These are phyloP conservation scores for Fundulus diaphanus DNA, from an alignment of 2,797 vertebrate genomes.

Conservation along the genomic window DNA sequence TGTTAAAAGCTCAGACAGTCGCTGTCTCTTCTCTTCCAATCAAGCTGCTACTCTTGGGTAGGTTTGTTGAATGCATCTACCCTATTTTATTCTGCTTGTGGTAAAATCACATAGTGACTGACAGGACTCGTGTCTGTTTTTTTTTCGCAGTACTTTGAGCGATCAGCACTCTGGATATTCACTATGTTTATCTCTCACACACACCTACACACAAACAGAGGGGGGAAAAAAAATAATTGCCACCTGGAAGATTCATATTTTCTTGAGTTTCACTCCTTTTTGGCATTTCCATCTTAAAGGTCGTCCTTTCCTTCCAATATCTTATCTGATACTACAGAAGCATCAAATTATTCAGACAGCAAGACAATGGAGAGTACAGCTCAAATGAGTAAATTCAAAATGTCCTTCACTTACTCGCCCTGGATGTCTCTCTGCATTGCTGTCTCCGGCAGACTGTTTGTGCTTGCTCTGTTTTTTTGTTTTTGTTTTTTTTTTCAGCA, in stretches of 20 bases:
- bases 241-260: constrained; percentile 47
- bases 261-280: constrained; percentile 46
- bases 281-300: constrained; percentile 70
- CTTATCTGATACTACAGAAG: constrained; percentile 40
- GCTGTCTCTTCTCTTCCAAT: not conserved
- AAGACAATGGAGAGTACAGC: constrained; percentile 34
- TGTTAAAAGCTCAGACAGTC: constrained; percentile 27
- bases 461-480: not conserved
- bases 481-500: constrained; percentile 4
- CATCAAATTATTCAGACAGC: constrained; percentile 42
- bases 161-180: constrained; percentile 21
- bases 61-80: constrained; percentile 10
- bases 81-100: not conserved
- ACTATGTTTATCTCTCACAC: constrained; percentile 23
- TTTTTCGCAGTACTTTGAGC: constrained; percentile 21
- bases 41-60: not conserved
- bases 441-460: constrained; percentile 14
- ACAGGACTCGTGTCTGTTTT: constrained; percentile 21
- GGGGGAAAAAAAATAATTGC: constrained; percentile 59
- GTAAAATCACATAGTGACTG: constrained; percentile 31
- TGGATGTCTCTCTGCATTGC: constrained; percentile 5
- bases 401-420: constrained; percentile 12
- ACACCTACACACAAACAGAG: constrained; percentile 4
- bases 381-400: constrained; percentile 32
- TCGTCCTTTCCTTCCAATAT: constrained; percentile 57